A percentile compares a stretch with the other conserved stretches of the same genome.
Evolutionary conservation across 2,888 invertebrate species (phyloP).

Genomic region (Ormyrus pomaceus): DNA sequence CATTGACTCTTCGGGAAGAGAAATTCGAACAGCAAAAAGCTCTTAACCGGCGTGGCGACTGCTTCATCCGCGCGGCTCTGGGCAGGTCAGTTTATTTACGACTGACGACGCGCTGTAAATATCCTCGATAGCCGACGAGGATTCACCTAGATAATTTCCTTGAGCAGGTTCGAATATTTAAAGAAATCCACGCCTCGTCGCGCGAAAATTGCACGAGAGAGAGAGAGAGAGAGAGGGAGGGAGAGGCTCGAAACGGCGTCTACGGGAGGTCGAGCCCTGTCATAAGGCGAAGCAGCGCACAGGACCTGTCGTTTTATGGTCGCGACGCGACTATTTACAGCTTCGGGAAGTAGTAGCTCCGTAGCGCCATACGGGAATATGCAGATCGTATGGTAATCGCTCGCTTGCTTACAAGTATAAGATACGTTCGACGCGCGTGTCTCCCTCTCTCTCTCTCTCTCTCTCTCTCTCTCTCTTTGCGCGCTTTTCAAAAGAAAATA

Average conservation of each 20-base stretch:
- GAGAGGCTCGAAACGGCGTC: too few species aligned
- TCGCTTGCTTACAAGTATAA: background rate
- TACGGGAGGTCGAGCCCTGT: constrained; percentile 6
- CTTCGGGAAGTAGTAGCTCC: constrained; percentile 63
- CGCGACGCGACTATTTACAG: constrained; percentile 63
- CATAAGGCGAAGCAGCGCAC: background rate
- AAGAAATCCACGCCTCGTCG: background rate
- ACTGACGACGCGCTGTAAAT: background rate
- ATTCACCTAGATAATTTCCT: constrained; percentile 31
- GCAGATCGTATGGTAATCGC: constrained; percentile 73
- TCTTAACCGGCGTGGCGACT: background rate
- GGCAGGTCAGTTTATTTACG: background rate
- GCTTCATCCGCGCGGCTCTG: too few species aligned
- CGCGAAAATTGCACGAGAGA: constrained; percentile 4
- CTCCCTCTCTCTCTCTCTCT: constrained; percentile 56
- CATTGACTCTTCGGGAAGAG: constrained; percentile 9
- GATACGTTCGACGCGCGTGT: constrained; percentile 66
- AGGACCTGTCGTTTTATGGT: constrained; percentile 25
- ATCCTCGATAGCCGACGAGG: constrained; percentile 3
- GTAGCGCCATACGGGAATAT: constrained; percentile 64
- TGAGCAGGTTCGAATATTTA: background rate
- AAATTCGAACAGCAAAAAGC: constrained; percentile 12
- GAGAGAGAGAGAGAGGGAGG: too few species aligned
- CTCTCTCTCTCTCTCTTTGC: constrained; percentile 57
- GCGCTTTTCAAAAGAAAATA: background rate